Percentiles rank a stretch among this genome's conserved stretches.
Evolutionary conservation across 2,888 invertebrate species (phyloP).

Genomic region (Cephonodes hylas): DNA sequence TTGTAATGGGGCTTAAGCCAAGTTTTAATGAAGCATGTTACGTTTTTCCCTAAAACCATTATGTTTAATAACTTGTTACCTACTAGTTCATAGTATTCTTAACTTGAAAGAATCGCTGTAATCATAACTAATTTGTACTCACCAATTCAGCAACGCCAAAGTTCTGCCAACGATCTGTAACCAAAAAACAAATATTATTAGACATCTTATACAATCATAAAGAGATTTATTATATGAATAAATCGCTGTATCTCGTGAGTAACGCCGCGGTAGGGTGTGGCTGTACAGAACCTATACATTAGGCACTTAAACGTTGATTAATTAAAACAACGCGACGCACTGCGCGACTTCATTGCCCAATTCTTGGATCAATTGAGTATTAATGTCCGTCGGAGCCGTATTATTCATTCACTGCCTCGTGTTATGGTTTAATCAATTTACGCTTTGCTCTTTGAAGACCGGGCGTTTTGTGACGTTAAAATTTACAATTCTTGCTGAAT

Average conservation of each 20-base stretch:
- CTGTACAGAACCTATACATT: background rate
- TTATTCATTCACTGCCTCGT: background rate
- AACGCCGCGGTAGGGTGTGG: background rate
- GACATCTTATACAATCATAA: background rate
- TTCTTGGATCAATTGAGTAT: background rate
- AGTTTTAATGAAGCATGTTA: no score
- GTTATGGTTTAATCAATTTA: no score
- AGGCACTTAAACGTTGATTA: conserved; percentile 5
- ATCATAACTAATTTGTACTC: background rate
- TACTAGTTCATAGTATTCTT: no score
- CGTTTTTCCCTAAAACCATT: no score
- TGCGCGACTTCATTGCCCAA: background rate
- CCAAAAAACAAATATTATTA: background rate
- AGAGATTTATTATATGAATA: background rate
- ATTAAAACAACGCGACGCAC: background rate
- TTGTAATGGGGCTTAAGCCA: no score
- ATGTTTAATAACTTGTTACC: no score
- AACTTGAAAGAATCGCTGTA: no score
- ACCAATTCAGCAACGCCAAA: background rate
- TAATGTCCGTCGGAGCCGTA: no score
- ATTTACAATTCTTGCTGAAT: no score
- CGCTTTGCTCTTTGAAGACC: no score
- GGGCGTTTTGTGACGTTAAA: no score
- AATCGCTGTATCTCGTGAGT: background rate
- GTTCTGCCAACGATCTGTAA: background rate